phyloP scores from a whole-genome alignment of 2,113 vertebrate genomes.

The Cheilinus undulatus region DNA sequence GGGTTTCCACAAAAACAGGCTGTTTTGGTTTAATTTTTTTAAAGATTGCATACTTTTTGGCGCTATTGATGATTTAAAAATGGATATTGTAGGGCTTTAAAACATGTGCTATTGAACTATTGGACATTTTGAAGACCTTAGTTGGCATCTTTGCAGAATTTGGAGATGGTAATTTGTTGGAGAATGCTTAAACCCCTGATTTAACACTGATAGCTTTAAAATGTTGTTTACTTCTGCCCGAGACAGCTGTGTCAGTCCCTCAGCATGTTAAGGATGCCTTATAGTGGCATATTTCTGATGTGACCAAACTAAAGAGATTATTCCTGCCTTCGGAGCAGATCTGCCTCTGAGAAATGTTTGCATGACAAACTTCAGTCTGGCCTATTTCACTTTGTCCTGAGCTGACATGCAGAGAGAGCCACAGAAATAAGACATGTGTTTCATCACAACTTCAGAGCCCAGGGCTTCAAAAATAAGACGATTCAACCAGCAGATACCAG shows the following conservation, averaged over 20 bases:
- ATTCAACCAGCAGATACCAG: slow-evolving; percentile 8
- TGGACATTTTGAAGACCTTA: no score
- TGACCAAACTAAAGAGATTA: slow-evolving; percentile 23
- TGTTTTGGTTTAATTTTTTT: no score
- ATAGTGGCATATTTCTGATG: background rate
- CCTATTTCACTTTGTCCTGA: background rate
- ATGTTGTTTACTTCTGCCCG: background rate
- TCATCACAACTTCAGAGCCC: slow-evolving; percentile 14
- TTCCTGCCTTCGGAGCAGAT: slow-evolving; percentile 38
- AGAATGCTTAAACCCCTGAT: background rate
- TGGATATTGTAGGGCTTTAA: no score
- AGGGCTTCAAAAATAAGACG: slow-evolving; percentile 1
- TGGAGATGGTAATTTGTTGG: background rate
- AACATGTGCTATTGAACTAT: no score
- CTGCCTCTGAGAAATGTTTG: slow-evolving; percentile 45
- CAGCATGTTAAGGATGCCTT: background rate
- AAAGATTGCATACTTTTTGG: no score
- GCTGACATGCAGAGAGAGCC: slow-evolving; percentile 4
- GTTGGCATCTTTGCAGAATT: background rate
- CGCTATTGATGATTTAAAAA: no score
- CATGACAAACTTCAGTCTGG: slow-evolving; percentile 16
- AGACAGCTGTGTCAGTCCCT: background rate
- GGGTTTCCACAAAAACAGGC: no score
- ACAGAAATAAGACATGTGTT: slow-evolving; percentile 2
- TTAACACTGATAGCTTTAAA: background rate